Conservation (phyloP, 2,797 vertebrate genomes). For the Chrosomus eos region DNA sequence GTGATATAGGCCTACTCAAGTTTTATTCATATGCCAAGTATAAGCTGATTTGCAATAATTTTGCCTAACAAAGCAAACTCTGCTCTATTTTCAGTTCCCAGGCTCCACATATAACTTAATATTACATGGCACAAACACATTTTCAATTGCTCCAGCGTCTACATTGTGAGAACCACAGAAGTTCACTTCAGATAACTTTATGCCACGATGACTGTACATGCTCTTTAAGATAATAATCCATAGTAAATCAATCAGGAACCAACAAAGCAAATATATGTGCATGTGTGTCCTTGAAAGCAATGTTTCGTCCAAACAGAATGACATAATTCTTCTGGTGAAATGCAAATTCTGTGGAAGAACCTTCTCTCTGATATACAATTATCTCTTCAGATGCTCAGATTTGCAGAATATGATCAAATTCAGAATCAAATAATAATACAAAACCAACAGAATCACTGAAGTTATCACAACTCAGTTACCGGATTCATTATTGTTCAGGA, state of each 20-base stretch:
- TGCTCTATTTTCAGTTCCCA: conserved; percentile 24
- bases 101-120: background rate
- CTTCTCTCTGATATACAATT: background rate
- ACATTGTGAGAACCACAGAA: background rate
- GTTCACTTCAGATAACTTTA: background rate
- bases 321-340: conserved; percentile 15
- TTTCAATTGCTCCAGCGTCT: background rate
- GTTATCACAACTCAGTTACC: background rate
- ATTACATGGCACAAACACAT: background rate
- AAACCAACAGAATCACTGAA: conserved; percentile 4
- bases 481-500: background rate
- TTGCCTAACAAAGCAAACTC: conserved; percentile 45
- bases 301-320: background rate
- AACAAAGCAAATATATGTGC: background rate
- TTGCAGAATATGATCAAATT: conserved; percentile 1
- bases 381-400: background rate
- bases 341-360: conserved; percentile 31
- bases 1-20: background rate
- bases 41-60: conserved; percentile 36
- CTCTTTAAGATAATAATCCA: background rate
- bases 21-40: conserved; percentile 16
- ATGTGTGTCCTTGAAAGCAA: background rate
- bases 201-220: background rate
- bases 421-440: background rate
- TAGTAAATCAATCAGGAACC: background rate